Base-by-base conservation (phyloP, 2,888 invertebrate genomes). In the Galeopsomyia nigrocyanea region DNA sequence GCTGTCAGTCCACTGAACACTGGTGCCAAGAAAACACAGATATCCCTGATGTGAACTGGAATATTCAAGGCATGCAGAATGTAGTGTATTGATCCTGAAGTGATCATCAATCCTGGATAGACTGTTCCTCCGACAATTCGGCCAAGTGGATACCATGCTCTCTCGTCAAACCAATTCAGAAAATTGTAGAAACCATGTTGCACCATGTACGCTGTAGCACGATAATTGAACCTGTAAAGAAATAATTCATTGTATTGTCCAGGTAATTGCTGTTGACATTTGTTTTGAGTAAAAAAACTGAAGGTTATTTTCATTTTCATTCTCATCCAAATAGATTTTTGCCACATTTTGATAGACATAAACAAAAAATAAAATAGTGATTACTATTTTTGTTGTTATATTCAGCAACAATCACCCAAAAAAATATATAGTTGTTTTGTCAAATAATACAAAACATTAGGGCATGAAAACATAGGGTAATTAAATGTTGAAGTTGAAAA, bases 131-230 rank as follows among this genome's bases (percentile, higher is more conserved):
- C 99, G 53, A 99, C 99, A 81, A 99, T 99, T 78, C 99, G 92
- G 0, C 99, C 98, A 68, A 99, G 88, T 0, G 99, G 99, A 87
- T 99, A 99, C 99, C 99, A 99, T 65, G 99, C 99, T 81, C 99
- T 90, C 85, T 99, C 99, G 87, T 99, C 99, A 86, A 99, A 99
- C 99, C 99, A 99, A 88, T 99, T 99, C 76, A 99, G 89, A 87
- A 99, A 99, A 86, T 99, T 96, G 88, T 99, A 99, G 88, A 97
- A 99, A 47, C 98, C 99, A 94, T 99, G 95, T 87, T 98, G 92
- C 31, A 99, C 99, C 99, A 99, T 99, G 86, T 98, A 97, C 19
- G 98, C 98, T 9, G 99, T 99, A 0, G 99, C 94, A 83, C 99
- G 92, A 87, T 99, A 99, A 89, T 99, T 99, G 87, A 99, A 99